Conservation (phyloP, 2,888 invertebrate species). For the Eupithecia tripunctaria region DNA sequence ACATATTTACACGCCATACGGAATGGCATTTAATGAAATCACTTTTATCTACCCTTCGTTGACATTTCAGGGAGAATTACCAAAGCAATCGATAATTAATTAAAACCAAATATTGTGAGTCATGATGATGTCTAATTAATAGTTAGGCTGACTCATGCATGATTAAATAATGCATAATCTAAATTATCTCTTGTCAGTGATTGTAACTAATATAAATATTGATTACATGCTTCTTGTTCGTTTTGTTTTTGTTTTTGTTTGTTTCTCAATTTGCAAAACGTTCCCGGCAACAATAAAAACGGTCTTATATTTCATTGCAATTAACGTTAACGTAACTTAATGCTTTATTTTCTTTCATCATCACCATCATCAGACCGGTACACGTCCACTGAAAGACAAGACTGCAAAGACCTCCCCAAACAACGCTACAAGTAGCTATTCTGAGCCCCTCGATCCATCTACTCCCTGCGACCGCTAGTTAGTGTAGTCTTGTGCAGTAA, state of each 20-base stretch:
- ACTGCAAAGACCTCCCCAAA: too few relatives aligned
- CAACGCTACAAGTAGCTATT: too few relatives aligned
- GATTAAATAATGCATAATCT: neutral
- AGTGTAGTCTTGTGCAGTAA: too few relatives aligned
- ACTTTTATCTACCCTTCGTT: conserved; percentile 47
- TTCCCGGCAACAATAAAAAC: neutral
- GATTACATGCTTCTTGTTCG: too few relatives aligned
- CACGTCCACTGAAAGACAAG: too few relatives aligned
- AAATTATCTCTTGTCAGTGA: neutral
- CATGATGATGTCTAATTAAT: conserved; percentile 14
- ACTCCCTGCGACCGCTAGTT: too few relatives aligned
- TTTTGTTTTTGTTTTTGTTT: too few relatives aligned
- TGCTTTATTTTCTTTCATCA: too few relatives aligned
- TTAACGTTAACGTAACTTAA: too few relatives aligned
- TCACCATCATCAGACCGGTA: too few relatives aligned
- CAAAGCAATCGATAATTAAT: conserved; percentile 38
- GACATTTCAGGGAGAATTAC: conserved; percentile 42
- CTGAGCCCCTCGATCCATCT: too few relatives aligned
- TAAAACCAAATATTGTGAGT: conserved; percentile 2
- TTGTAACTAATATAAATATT: neutral
- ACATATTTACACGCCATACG: conserved; percentile 43
- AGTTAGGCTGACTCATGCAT: neutral
- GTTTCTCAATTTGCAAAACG: neutral
- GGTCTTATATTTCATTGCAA: neutral
- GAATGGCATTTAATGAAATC: conserved; percentile 43